Evolutionary conservation across 2,888 invertebrate species (phyloP), one percentile per base, ranked within the genome.

Genomic region (Eupithecia subfuscata): DNA sequence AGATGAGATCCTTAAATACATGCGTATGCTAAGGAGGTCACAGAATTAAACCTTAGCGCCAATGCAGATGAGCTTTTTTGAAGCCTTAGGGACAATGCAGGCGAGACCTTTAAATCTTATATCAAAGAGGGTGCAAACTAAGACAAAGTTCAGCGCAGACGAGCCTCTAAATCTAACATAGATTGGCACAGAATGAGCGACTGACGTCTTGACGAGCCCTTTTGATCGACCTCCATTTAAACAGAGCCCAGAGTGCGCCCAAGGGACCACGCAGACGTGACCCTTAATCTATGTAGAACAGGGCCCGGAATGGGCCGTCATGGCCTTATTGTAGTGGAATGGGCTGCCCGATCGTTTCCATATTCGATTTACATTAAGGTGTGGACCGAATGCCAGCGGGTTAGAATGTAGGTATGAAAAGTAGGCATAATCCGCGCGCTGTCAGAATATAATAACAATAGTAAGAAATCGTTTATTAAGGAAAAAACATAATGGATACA

Each of bases 321-420:
- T n/a, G 40, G 34, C 65, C 37, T n/a, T 67, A 67, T 67, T 68
- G 68, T 65, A 48, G 45, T 48, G 25, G 40, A 34, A 72, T 67
- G 48, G 34, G 37, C 73, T 22, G 22, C 69, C 34, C 22, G 25
- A 64, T 48, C 30, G 56, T 71, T 63, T 6, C 11, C 69, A 64
- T 75, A 73, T 76, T 74, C 40, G 64, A 72, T 73, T 68, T 74
- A 34, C 69, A 71, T 63, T 48, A 37, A 75, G 69, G 69, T 75
- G 65, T 71, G 72, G 71, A 30, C 6, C 30, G 18, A 77, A 16
- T 76, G 37, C 37, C 30, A 34, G 76, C 64, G 68, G 40, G 6
- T 67, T 25, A 40, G 25, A 25, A 22, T 45, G 18, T 2, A 8
- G n/a, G 2, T n/a, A n/a, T 48, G n/a, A 48, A 48, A 8, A 56